phyloP scores from a whole-genome alignment of 2,797 vertebrate genomes.

The Sebastes iracundus region DNA sequence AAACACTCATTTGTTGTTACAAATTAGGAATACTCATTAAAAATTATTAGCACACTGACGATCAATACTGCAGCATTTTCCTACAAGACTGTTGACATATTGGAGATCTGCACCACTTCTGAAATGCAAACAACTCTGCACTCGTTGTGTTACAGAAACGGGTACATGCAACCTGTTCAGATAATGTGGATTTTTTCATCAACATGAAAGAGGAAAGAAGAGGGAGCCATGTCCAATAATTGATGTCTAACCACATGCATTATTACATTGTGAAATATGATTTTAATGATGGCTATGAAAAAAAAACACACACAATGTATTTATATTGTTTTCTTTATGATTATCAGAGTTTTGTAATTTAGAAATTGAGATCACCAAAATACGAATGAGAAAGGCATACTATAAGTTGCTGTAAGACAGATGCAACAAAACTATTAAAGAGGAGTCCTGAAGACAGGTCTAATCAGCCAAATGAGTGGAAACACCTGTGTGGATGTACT shows the following conservation, averaged over 20 bases:
- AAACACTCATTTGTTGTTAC: slow-evolving; percentile 23
- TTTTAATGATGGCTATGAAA: neutral
- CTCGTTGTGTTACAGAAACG: neutral
- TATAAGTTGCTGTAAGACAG: neutral
- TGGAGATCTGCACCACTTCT: slow-evolving; percentile 7
- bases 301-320: neutral
- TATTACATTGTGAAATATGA: neutral
- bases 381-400: neutral
- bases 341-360: neutral
- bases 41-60: slow-evolving; percentile 17
- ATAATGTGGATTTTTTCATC: slow-evolving; percentile 6
- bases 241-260: neutral
- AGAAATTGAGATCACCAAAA: neutral
- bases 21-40: slow-evolving; percentile 25
- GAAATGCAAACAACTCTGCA: neutral
- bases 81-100: slow-evolving; percentile 21
- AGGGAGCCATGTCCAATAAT: neutral
- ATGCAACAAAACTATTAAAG: neutral
- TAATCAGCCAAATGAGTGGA: neutral
- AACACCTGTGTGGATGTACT: neutral
- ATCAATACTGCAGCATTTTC: slow-evolving; percentile 33
- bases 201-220: neutral
- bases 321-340: neutral
- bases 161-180: neutral
- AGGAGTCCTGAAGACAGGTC: neutral